Base-by-base conservation (phyloP, 2,797 vertebrate species). In the Falco naumanni region DNA sequence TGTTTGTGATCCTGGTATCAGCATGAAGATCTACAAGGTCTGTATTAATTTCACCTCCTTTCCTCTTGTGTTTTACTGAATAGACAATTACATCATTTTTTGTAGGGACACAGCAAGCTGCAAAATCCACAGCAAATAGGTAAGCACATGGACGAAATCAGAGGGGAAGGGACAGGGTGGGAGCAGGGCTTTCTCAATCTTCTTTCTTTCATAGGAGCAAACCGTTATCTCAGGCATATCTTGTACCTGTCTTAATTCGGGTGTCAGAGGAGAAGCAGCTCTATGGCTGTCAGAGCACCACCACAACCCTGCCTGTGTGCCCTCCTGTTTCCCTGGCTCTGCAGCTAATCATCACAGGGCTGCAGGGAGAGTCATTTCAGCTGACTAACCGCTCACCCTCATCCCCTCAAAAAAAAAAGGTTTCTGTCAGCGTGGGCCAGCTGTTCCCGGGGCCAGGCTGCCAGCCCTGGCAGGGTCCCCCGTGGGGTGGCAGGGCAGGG, bases 141-240 rank as follows among this genome's bases (percentile, higher is more conserved):
- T 41, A 26, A 71, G 16, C 4, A 25, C 2, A 2, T 10, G 29
- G 9, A 37, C 31, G 13, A 66, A 84, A 77, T n/a, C 26, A 45
- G 37, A 68, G 26, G 45, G 13, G 10, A 91, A 50, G 21, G 2
- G 8, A 34, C 0, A 0, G 6, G 15, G 9, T 28, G 6, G 5
- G 11, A 71, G 7, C 18, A 85, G 22, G 18, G 6, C 25, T 53
- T 88, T 68, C 83, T 7, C 76, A 34, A 51, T 56, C 31, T 43
- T 60, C 3, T 22, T 85, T 82, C 11, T 74, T 87, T 78, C 6
- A 5, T 19, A 5, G 5, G 26, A 92, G 29, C 39, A 90, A 59
- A 28, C 17, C 16, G 9, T n/a, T 37, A 82, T 1, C 29, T 78
- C 48, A 63, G 47, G 45, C 7, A 7, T 56, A 28, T 28, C 37